These are phyloP conservation scores for Holothuria leucospilota DNA, from an alignment of 53 echinoderm and acorn worm genomes.

Conservation along the genomic window DNA sequence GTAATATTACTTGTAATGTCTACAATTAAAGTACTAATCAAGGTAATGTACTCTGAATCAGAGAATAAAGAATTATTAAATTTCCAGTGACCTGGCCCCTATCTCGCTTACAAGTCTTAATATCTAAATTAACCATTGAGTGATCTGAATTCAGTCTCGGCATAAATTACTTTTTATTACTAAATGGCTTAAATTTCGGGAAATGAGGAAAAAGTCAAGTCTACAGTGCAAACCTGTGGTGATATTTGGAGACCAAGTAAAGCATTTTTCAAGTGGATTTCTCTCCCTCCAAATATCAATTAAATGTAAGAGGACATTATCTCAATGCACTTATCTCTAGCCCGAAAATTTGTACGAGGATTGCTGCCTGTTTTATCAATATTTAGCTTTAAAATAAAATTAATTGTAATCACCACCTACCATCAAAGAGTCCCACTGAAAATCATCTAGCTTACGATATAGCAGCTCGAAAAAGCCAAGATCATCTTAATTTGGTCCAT, in stretches of 20 bases:
- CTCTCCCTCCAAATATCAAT: slow-evolving; percentile 27
- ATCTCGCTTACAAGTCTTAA: not conserved
- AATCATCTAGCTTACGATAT: not conserved
- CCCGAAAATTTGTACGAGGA: slow-evolving; percentile 6
- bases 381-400: slow-evolving; percentile 3
- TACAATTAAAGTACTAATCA: not conserved
- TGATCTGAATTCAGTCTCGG: slow-evolving; percentile 32
- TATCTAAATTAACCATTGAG: slow-evolving; percentile 36
- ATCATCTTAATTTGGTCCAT: slow-evolving; percentile 4
- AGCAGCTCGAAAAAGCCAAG: not conserved
- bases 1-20: not conserved
- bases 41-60: not conserved
- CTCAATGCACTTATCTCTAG: slow-evolving; percentile 1
- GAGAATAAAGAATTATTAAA: slow-evolving; percentile 37
- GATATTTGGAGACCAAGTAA: slow-evolving; percentile 16
- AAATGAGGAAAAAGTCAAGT: slow-evolving; percentile 35
- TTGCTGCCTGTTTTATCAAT: slow-evolving; percentile 12
- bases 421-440: slow-evolving; percentile 2
- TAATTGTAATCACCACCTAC: slow-evolving; percentile 38
- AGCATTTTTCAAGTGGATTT: not conserved
- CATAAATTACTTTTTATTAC: not conserved
- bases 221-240: not conserved
- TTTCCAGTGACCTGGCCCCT: slow-evolving; percentile 42
- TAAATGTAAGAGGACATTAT: not conserved
- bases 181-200: slow-evolving; percentile 12